Base-by-base conservation (phyloP, 53 echinoderm and acorn worm species). In the Astropecten irregularis region DNA sequence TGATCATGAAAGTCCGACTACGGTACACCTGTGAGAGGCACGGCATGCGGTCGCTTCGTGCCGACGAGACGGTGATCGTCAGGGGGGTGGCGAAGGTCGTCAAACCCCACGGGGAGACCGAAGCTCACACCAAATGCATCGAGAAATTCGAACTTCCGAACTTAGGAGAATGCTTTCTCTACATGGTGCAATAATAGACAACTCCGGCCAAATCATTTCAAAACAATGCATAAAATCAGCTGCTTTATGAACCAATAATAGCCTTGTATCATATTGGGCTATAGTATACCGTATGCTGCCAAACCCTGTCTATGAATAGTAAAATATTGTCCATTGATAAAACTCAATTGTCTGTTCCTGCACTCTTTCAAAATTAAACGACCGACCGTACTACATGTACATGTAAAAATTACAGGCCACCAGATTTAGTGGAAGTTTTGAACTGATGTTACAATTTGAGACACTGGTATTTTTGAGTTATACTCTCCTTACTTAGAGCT, bases 41-140 rank as follows among this genome's bases (percentile, higher is more conserved):
- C 42, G 94, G 94, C 9, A 88, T 94, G 76, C 73, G 85, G 69
- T 91, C 94, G 1, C 74, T 94, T 16, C 50, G 88, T 7, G 62
- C 82, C 2, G 66, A 88, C 51, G 94, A 94, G 55, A 77, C 86
- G 14, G 49, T 94, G 36, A 68, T 82, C 27, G 86, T 94, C 10
- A 34, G 62, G 32, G 94, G 94, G 3, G 56, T 91, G 13, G 94
- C 94, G 0, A 62, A 68, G 31, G 86, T 94, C 25, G 56, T 36
- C 49, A 94, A 86, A 59, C 28, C 18, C 6, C 29, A 82, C 15
- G 66, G 69, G 27, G 30, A 48, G 0, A 66, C 54, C 19, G 76
- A 76, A 51, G 93, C 93, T 2, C 60, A 61, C 9, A 91, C 89
- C n/a, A 86, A 83, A 50, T 86, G 82, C 25, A 70, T 94, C 46